Evolutionary conservation across 2,797 vertebrate species (phyloP), one percentile per base, ranked within the genome.

Genomic region (Acipenser transmontanus): DNA sequence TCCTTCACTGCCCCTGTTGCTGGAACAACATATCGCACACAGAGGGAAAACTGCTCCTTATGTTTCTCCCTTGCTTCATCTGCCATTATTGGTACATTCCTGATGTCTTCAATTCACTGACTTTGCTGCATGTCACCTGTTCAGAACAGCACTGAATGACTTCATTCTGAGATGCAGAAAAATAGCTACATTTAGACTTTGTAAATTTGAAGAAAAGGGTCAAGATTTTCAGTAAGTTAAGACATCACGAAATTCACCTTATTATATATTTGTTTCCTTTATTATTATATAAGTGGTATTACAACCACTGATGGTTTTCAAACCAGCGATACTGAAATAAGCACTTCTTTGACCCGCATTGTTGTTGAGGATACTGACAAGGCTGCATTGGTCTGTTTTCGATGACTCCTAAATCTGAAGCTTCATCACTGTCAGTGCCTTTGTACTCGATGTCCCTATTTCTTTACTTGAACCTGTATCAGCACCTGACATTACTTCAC

Each of bases 61-160:
- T 9, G 57, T 20, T 47, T 50, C 62, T 70, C 70, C 62, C 62
- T 17, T 2, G 70, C 68, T 1, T 72, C 66, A 63, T 66, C 68
- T 61, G 73, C 66, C 66, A 68, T 11, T 7, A 71, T 57, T 52
- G 66, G n/a, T 62, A 76, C 61, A 73, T 71, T 20, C 67, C 1
- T 20, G 63, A 17, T 1, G 60, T 10, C 54, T 68, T 76, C 8
- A 73, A 59, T 61, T 75, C 17, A 1, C 34, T 14, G 5, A 54
- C 14, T 4, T 49, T 66, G 13, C n/a, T 65, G 67, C 5, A 8
- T 12, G 34, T 48, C n/a, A 69, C 49, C 54, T 62, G 14, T 67
- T 65, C 17, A n/a, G 66, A 47, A 8, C 34, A 34, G 34, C 34
- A 34, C 1, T 4, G 34, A 34, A 34, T 34, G 4, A 34, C 34